These are phyloP conservation scores for Schizopygopsis pylzovi DNA, from an alignment of 2,797 vertebrate genomes.

Conservation along the genomic window DNA sequence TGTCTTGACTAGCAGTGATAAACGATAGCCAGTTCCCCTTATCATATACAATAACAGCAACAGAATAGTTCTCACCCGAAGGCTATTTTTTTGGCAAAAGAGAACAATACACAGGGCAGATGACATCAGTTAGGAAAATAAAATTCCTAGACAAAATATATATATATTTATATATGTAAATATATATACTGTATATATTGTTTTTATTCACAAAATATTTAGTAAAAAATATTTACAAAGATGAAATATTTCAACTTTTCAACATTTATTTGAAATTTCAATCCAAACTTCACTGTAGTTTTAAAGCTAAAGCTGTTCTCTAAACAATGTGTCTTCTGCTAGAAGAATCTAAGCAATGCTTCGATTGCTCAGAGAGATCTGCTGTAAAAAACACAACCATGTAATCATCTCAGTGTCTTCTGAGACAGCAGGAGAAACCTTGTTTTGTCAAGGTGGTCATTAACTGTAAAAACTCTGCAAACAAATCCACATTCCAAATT, in stretches of 20 bases:
- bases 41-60: conserved; percentile 2
- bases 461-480: conserved; percentile 5
- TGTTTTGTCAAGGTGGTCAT: not conserved
- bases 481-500: not conserved
- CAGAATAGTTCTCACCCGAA: not conserved
- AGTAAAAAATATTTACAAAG: no score
- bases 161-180: no score
- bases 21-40: not conserved
- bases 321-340: not conserved
- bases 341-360: not conserved
- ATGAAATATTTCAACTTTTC: no score
- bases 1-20: conserved; percentile 7
- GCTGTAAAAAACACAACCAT: not conserved
- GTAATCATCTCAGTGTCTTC: not conserved
- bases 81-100: not conserved
- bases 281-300: not conserved
- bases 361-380: not conserved
- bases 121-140: not conserved
- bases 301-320: conserved; percentile 1
- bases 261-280: no score
- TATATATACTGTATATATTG: no score
- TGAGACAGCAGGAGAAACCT: not conserved
- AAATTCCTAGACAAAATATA: no score
- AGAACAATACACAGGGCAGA: not conserved
- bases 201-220: no score